Evolutionary conservation across 2,888 invertebrate genomes (phyloP), one percentile per base, ranked within the genome.

Genomic region (Epistrophe grossulariae): DNA sequence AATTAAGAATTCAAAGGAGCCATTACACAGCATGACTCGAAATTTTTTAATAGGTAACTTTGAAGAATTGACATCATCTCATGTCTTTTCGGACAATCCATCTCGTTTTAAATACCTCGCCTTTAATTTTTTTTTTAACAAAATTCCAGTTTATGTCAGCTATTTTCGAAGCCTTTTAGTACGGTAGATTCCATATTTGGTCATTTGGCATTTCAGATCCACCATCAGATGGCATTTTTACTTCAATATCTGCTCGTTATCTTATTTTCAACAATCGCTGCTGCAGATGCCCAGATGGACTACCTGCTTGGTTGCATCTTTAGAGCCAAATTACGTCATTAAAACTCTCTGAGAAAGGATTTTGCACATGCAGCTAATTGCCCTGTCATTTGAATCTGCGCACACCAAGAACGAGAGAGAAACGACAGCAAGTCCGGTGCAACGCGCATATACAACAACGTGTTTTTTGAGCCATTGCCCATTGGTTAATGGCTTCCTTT

Each of bases 401-500:
- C 28, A 13, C 45, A 31, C 15, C 40, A 64, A 45, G 6, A 38
- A 31, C 28, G 19, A 10, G 5, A 3, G 17, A 13, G 8, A 4
- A 11, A 31, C 19, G 6, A 5, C 1, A 7, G 38, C 31, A 24
- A 57, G 9, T 24, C 6, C 1, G 4, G 8, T 24, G 24, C 24
- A 15, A 28, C 28, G 38, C 40, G 40, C 60, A 70, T 52, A 28
- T n/a, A n/a, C n/a, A n/a, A n/a, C 17, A 66, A 55, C 72, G 45
- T 73, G 24, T 62, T 62, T 43, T 76, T 70, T 43, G n/a, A 40
- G 40, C 50, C 60, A 43, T 62, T 31, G 28, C 28, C 4, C 45
- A 24, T 57, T 50, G 19, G 40, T 70, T 82, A 85, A 85, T 85
- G 82, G 82, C 81, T 85, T 82, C 78, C 85, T 82, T 80, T 72